phyloP scores from a whole-genome alignment of 2,797 vertebrate species.

The Phataginus tetradactyla region DNA sequence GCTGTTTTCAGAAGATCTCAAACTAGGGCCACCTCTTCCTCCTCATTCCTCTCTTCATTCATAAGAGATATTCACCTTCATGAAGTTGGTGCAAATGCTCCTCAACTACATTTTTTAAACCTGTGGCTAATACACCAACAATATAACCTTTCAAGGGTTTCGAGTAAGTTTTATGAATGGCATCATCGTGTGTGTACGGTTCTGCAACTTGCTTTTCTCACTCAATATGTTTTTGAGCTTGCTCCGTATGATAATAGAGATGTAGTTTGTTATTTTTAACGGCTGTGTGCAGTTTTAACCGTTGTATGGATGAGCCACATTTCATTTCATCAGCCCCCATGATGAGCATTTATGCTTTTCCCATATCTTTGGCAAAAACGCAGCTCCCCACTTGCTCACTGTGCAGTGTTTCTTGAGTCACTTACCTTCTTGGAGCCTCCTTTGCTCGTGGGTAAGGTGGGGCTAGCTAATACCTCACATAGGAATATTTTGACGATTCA shows the following conservation, averaged over 20 bases:
- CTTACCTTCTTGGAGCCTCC: neutral
- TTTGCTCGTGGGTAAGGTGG: neutral
- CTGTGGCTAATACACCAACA: neutral
- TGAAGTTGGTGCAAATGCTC: neutral
- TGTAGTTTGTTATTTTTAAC: neutral
- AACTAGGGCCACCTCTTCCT: neutral
- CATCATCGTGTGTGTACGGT: neutral
- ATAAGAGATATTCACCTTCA: neutral
- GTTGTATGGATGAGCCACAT: neutral
- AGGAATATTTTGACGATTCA: neutral
- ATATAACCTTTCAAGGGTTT: neutral
- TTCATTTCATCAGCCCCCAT: neutral
- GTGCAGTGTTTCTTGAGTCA: neutral
- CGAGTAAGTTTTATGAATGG: neutral
- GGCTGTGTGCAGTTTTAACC: neutral
- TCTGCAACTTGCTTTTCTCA: neutral
- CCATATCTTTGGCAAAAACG: neutral
- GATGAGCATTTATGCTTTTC: neutral
- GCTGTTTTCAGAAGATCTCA: neutral
- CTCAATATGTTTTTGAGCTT: neutral
- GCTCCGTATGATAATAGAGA: neutral
- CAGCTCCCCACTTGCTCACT: neutral
- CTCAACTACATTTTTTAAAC: neutral
- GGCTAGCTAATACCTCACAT: no score
- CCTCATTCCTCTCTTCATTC: neutral